Evolutionary conservation across 64 coral and sea anemone genomes (phyloP).

Genomic region (Hydrozoanthus tunicans): DNA sequence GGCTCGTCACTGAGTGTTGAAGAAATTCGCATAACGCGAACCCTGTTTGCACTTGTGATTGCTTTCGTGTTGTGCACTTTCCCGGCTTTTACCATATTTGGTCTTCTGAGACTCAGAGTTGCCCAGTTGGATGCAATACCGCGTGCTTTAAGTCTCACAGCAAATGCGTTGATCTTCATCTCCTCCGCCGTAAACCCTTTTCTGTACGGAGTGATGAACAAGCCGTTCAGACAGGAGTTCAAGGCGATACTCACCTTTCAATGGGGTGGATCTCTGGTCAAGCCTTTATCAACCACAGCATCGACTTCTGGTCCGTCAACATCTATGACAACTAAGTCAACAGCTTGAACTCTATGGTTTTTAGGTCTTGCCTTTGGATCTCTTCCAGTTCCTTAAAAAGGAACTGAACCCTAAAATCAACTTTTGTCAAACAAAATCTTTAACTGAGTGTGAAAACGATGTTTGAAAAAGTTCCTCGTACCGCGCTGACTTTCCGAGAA

Average conservation of each 20-base stretch:
- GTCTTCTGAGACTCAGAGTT: slow-evolving; percentile 38
- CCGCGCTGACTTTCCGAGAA: too few species aligned
- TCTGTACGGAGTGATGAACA: slow-evolving; percentile 55
- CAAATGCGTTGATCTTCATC: slow-evolving; percentile 49
- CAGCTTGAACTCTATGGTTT: too few species aligned
- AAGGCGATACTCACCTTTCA: slow-evolving; percentile 33
- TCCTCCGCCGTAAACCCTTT: slow-evolving; percentile 50
- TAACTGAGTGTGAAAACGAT: too few species aligned
- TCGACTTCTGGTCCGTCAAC: background rate
- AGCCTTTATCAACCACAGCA: background rate
- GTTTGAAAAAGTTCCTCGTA: too few species aligned
- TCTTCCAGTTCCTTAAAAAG: too few species aligned
- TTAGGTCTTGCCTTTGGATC: too few species aligned
- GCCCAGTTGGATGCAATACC: slow-evolving; percentile 35
- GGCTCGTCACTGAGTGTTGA: slow-evolving; percentile 34
- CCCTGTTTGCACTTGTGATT: slow-evolving; percentile 37
- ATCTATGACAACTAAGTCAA: background rate
- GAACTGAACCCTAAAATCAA: too few species aligned
- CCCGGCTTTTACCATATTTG: slow-evolving; percentile 51
- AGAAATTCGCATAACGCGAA: slow-evolving; percentile 49
- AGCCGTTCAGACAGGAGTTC: slow-evolving; percentile 37
- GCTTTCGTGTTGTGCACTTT: slow-evolving; percentile 43
- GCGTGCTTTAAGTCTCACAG: slow-evolving; percentile 30
- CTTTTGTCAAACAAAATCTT: too few species aligned
- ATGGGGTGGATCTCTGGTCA: background rate